Evolutionary conservation across 2,797 vertebrate species (phyloP), one percentile per base, ranked within the genome.

Genomic region (Catharus ustulatus): DNA sequence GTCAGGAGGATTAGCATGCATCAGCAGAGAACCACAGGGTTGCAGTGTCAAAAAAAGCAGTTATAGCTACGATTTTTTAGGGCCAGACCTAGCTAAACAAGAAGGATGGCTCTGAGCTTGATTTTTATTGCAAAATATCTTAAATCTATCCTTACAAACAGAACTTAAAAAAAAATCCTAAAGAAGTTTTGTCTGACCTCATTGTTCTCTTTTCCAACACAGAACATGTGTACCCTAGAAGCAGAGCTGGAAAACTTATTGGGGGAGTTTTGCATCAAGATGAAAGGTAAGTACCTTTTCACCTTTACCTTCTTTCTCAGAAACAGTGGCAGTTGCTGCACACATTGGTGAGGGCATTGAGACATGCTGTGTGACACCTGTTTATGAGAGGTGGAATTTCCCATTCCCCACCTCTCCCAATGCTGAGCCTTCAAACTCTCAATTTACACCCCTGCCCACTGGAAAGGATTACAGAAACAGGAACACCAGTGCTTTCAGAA

Each of bases 191-290:
- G 4, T 73, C 90, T 97, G 34, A 97, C 7, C 6, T 80, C 8
- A 2, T 8, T 81, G 9, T 75, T 95, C 59, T 92, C 23, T 95
- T 66, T 91, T 94, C 55, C 80, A 73, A 85, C 23, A 12, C 97
- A 99, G 99, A 99, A 99, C 89, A 99, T 99, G 99, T 98, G 98
- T 90, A 97, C 98, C 24, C 99, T 99, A 58, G 99, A 99, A 96
- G 98, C 97, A 3, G 99, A 99, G 93, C 97, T 99, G 97, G 99
- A 99, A 98, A 99, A 98, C 90, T 97, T 99, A 81, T 94, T 99
- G 67, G 99, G 99, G 58, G 99, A 99, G 96, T 99, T 99, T 97
- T 99, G 98, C 92, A 99, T 99, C 97, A 99, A 98, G 98, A 99
- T 99, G 99, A 99, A 99, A 99, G 99, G 99, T 99, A 98, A 93